Evolutionary conservation across 2,797 vertebrate species (phyloP).

Genomic region (Typhlichthys eigenmanni): DNA sequence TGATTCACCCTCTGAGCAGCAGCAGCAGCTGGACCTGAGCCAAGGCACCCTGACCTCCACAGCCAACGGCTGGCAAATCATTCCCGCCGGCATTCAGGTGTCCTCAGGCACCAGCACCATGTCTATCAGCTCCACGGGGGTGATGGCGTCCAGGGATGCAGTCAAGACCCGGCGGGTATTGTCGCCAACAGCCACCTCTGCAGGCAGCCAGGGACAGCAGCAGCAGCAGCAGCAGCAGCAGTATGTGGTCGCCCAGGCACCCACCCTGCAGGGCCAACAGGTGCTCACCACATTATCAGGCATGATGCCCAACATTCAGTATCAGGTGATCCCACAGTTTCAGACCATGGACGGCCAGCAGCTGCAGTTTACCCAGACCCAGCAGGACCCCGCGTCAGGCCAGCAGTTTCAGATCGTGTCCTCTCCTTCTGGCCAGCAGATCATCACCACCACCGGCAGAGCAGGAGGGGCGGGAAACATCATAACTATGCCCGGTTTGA

Average conservation of each 20-base stretch:
- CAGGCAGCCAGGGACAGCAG: slow-evolving; percentile 78
- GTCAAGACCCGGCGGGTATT: slow-evolving; percentile 58
- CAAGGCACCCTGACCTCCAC: slow-evolving; percentile 84
- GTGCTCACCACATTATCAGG: slow-evolving; percentile 88
- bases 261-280: slow-evolving; percentile 89
- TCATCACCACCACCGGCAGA: slow-evolving; percentile 80
- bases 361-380: slow-evolving; percentile 86
- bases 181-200: slow-evolving; percentile 49
- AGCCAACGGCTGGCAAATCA: slow-evolving; percentile 92
- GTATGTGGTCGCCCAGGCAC: slow-evolving; percentile 85
- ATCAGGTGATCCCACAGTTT: slow-evolving; percentile 97
- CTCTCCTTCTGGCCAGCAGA: slow-evolving; percentile 84
- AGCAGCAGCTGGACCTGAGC: slow-evolving; percentile 81
- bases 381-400: slow-evolving; percentile 70
- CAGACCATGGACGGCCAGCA: slow-evolving; percentile 94
- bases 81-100: slow-evolving; percentile 75
- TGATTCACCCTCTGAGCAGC: slow-evolving; percentile 74
- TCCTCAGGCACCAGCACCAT: slow-evolving; percentile 72
- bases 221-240: slow-evolving; percentile 75
- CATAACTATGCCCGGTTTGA: slow-evolving; percentile 81
- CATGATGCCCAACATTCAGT: slow-evolving; percentile 93
- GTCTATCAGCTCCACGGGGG: slow-evolving; percentile 72
- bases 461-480: slow-evolving; percentile 74
- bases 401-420: slow-evolving; percentile 83
- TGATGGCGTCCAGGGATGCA: slow-evolving; percentile 63